Base-by-base conservation (phyloP, 2,113 vertebrate species). In the Castor canadensis region DNA sequence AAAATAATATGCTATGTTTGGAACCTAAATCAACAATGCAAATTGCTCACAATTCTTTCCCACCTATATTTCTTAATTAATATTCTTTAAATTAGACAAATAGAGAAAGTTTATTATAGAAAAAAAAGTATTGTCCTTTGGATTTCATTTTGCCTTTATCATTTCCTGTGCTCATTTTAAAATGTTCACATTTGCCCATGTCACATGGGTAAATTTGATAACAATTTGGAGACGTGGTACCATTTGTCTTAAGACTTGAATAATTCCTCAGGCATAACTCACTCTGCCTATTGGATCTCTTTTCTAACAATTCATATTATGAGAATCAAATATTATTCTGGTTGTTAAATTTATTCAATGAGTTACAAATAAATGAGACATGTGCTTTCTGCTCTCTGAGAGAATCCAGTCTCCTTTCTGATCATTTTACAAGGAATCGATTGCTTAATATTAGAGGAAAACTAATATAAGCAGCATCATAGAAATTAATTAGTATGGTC, bases 91-190 rank as follows among this genome's bases (percentile, higher is more conserved):
- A 67, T 91, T 35, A 91, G 17, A 26, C 9, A 11, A 85, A 76
- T 22, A 56, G 4, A 85, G 8, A 62, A 86, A 69, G 3, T 7
- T 5, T 67, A 3, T 73, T 66, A 38, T 49, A 4, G 32, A 38
- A 19, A 16, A 84, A 38, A 19, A 16, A 84, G 1, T 71, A 43
- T 85, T 62, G 16, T 19, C 32, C 4, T 79, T 86, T 5, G 58
- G 20, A 52, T 77, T 94, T 89, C 11, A 91, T 79, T 89, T 92
- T 85, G 38, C 32, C 62, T 88, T 88, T 82, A 67, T 69, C 19
- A 58, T 40, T 86, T 52, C 64, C 45, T 47, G 24, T 49, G 20
- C 26, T 67, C 30, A 64, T 64, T 89, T 92, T 85, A 80, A 54
- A 67, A 7, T 58, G 85, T 93, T 93, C 28, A 77, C 35, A 86